Evolutionary conservation across 2,113 vertebrate species (phyloP).

Genomic region (Rhinichthys klamathensis): DNA sequence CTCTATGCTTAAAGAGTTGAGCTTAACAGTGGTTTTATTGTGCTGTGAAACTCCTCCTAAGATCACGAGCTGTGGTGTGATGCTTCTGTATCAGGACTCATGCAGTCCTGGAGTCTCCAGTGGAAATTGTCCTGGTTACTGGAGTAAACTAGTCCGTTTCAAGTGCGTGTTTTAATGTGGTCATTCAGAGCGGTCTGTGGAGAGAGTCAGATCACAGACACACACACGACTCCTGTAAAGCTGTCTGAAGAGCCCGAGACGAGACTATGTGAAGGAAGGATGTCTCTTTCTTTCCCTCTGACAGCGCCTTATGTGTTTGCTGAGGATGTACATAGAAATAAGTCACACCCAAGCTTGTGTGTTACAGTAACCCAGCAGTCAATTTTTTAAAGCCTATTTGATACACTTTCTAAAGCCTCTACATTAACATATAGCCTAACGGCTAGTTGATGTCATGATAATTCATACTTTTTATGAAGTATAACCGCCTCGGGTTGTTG

Average conservation of each 20-base stretch:
- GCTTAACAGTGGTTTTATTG: conserved; percentile 33
- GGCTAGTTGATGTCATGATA: too few relatives aligned
- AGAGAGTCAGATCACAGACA: conserved; percentile 3
- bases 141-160: not conserved
- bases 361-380: not conserved
- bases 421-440: not conserved
- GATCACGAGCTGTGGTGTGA: conserved; percentile 38
- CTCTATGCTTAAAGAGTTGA: not conserved
- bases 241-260: conserved; percentile 13
- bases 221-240: not conserved
- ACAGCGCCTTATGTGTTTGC: not conserved
- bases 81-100: conserved; percentile 3
- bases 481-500: not conserved
- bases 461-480: not conserved
- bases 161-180: not conserved
- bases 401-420: not conserved
- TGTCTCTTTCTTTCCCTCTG: not conserved
- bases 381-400: not conserved
- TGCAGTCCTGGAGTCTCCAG: not conserved
- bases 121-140: not conserved
- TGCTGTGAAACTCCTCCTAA: conserved; percentile 1
- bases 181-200: not conserved
- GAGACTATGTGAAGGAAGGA: not conserved
- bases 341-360: not conserved
- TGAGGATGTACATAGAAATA: not conserved